phyloP scores from a whole-genome alignment of 1,140 invertebrate species.

The Drosophila triauraria region DNA sequence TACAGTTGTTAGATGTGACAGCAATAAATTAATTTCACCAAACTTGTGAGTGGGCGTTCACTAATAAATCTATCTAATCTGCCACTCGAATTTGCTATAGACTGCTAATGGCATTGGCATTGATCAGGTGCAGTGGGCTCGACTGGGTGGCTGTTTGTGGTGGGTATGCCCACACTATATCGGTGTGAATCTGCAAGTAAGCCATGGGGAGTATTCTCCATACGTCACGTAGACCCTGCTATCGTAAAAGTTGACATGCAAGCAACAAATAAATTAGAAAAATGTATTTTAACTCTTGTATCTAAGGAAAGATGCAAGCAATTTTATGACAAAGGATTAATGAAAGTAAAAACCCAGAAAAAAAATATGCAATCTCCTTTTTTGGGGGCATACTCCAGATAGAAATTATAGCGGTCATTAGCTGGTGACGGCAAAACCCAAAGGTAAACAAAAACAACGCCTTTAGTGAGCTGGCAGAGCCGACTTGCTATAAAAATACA shows the following conservation, averaged over 20 bases:
- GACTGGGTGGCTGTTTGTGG: constrained; percentile 10
- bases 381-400: constrained; percentile 27
- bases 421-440: constrained; percentile 56
- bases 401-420: constrained; percentile 44
- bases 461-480: neutral
- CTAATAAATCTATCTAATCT: constrained; percentile 44
- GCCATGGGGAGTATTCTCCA: constrained; percentile 54
- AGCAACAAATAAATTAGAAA: neutral
- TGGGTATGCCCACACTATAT: constrained; percentile 17
- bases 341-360: constrained; percentile 8
- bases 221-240: constrained; percentile 69
- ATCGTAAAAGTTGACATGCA: constrained; percentile 21
- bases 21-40: neutral
- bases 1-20: neutral
- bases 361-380: constrained; percentile 2
- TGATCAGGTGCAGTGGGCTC: constrained; percentile 36
- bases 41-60: constrained; percentile 15
- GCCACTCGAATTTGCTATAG: constrained; percentile 14
- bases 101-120: constrained; percentile 25
- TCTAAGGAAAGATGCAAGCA: neutral
- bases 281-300: neutral
- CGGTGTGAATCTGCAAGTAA: constrained; percentile 30
- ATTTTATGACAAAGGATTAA: neutral
- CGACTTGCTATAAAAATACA: neutral
- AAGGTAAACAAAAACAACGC: constrained; percentile 59